Evolutionary conservation across 2,113 vertebrate genomes (phyloP).

Genomic region (Festucalex cinctus): DNA sequence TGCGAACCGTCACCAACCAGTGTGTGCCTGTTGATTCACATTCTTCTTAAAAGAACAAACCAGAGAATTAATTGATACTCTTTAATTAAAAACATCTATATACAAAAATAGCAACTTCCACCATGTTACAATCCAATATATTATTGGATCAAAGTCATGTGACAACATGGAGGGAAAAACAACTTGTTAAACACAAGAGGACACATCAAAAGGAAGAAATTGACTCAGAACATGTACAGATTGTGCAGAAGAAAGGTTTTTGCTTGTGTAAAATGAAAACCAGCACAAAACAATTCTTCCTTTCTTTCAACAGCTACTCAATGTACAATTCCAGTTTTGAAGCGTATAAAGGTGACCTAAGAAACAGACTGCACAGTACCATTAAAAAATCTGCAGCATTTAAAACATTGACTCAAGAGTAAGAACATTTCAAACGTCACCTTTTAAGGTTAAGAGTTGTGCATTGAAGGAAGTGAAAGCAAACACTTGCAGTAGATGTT

Average conservation of each 20-base stretch:
- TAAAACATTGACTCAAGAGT: constrained; percentile 48
- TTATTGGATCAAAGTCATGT: constrained; percentile 14
- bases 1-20: constrained; percentile 29
- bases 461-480: constrained; percentile 30
- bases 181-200: constrained; percentile 14
- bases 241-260: constrained; percentile 22
- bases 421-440: constrained; percentile 60
- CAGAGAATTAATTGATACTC: constrained; percentile 13
- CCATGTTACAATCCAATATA: constrained; percentile 37
- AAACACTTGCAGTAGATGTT: constrained; percentile 52
- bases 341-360: constrained; percentile 63
- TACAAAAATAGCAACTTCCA: constrained; percentile 58
- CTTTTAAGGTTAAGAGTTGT: constrained; percentile 47
- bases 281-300: background rate
- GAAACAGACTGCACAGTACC: constrained; percentile 42
- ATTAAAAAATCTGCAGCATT: constrained; percentile 59
- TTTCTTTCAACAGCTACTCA: constrained; percentile 46
- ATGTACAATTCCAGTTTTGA: constrained; percentile 55
- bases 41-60: constrained; percentile 5
- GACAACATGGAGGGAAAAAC: constrained; percentile 25
- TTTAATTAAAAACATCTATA: constrained; percentile 38
- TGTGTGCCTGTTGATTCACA: background rate
- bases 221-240: constrained; percentile 42
- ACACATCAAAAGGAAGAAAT: constrained; percentile 21
- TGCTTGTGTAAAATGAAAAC: constrained; percentile 42